Base-by-base conservation (phyloP, 2,888 invertebrate species). In the Timema podura region DNA sequence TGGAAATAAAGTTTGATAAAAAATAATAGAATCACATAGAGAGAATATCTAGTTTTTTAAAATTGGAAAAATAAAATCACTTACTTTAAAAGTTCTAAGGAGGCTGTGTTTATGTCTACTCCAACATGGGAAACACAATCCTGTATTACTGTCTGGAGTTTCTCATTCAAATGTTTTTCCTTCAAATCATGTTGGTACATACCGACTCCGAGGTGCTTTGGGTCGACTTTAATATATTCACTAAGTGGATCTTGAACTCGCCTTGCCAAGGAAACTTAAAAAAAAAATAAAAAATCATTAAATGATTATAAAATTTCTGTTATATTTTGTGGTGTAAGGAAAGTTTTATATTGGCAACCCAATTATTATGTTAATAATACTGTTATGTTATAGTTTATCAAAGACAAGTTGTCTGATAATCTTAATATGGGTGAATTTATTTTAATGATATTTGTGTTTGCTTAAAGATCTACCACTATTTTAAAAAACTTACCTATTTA, bases 41-140 rank as follows among this genome's bases (percentile, higher is more conserved):
- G 30, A 30, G 30, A 30, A 30, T 30, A 30, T 30, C 30, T 30
- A 30, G 30, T 30, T 30, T 30, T 30, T 30, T 30, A 30, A 30
- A 30, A 30, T 30, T 30, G 3, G 1, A 30, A 30, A 30, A 30
- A 30, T 30, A 30, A 30, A 30, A 30, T 3, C 30, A 30, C 30
- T 30, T 30, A 30, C 30, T 30, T 30, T 30, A 30, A 30, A 30
- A 30, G 30, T 30, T 30, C 30, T 30, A 30, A 30, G 16, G 95
- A 93, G 0, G 94, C 91, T 0, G 92, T 92, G 78, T 97, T 97
- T 9, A 96, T 81, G 79, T 97, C 95, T 0, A 95, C 95, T 0
- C 97, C 97, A 0, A 96, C 95, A 81, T 93, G 92, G 81, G 95
- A 96, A 16, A 96, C 96, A 76, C 94, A 92, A 78, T 96, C 95